These are phyloP conservation scores for Okapia johnstoni DNA, from an alignment of 2,113 vertebrate genomes.

Conservation along the genomic window DNA sequence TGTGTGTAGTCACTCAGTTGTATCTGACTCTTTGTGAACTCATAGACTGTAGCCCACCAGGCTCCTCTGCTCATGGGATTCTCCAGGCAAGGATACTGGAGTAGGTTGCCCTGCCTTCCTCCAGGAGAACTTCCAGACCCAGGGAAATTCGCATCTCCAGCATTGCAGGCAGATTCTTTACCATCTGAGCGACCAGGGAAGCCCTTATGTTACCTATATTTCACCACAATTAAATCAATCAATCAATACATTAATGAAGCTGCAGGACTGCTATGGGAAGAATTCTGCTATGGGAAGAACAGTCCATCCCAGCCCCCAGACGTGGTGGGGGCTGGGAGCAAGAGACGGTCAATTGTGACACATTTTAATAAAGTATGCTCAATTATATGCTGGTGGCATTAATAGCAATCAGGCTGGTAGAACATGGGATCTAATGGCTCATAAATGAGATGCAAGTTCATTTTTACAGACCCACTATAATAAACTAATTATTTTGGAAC, in stretches of 20 bases:
- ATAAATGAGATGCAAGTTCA: slow-evolving; percentile 83
- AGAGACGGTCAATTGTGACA: slow-evolving; percentile 31
- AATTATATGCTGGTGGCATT: slow-evolving; percentile 80
- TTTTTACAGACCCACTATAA: slow-evolving; percentile 79
- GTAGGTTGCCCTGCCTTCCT: not conserved
- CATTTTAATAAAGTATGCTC: slow-evolving; percentile 75
- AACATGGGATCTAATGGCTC: slow-evolving; percentile 78
- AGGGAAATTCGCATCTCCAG: not conserved
- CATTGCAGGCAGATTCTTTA: not conserved
- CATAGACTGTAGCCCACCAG: not conserved
- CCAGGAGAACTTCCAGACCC: not conserved
- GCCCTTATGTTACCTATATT: not conserved
- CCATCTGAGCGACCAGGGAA: not conserved
- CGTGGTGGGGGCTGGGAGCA: not conserved
- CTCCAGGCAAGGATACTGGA: not conserved
- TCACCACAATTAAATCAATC: not conserved
- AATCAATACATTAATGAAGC: not conserved
- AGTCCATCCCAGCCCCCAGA: not conserved
- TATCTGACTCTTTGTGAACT: not conserved
- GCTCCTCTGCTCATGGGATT: not conserved
- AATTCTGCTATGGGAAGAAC: not conserved
- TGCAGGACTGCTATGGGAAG: not conserved
- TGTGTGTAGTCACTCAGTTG: not conserved
- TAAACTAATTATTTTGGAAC: slow-evolving; percentile 83
- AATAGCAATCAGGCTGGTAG: slow-evolving; percentile 77